Evolutionary conservation across 2,113 vertebrate species (phyloP).

Genomic region (Cardinalis cardinalis): DNA sequence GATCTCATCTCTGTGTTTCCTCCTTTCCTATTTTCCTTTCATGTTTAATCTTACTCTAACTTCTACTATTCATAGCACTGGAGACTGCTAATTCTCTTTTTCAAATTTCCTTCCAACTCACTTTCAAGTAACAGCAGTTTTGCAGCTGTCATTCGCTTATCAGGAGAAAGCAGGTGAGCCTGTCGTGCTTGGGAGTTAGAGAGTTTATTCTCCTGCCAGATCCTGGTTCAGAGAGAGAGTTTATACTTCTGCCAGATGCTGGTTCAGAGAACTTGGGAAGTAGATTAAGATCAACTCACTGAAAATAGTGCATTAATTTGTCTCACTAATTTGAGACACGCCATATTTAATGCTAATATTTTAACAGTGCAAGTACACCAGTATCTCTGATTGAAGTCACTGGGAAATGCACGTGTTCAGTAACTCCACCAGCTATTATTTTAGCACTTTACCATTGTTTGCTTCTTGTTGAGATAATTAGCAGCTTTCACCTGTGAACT

Average conservation of each 20-base stretch:
- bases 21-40: not conserved
- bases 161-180: not conserved
- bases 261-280: not conserved
- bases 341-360: not conserved
- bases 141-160: not conserved
- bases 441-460: not conserved
- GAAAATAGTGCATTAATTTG: not conserved
- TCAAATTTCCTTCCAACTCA: not conserved
- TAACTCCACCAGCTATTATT: not conserved
- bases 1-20: not conserved
- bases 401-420: not conserved
- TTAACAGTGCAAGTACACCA: not conserved
- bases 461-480: not conserved
- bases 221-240: not conserved
- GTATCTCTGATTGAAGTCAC: not conserved
- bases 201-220: not conserved
- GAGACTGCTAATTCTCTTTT: not conserved
- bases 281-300: not conserved
- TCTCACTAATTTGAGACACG: not conserved
- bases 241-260: not conserved
- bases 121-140: not conserved
- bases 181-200: not conserved
- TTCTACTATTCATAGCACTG: not conserved
- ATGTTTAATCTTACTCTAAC: not conserved
- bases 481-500: not conserved